Evolutionary conservation across 53 echinoderm and acorn worm species (phyloP).

Genomic region (Apostichopus leukothele): DNA sequence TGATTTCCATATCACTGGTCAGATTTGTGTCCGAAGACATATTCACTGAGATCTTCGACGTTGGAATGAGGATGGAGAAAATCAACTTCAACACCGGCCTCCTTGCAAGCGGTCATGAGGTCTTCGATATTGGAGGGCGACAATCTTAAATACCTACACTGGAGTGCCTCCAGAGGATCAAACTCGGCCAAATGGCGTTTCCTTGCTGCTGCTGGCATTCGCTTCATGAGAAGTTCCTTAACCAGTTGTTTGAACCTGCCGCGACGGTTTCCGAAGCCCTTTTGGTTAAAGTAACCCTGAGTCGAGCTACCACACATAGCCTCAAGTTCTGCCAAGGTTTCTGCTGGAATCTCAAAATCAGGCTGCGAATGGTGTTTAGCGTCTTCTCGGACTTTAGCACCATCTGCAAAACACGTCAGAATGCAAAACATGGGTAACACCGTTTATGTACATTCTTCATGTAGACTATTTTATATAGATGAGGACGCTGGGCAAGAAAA

Average conservation of each 20-base stretch:
- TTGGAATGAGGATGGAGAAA: slow-evolving; percentile 76
- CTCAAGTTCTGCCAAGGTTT: slow-evolving; percentile 23
- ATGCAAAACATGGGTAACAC: not conserved
- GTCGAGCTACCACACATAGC: slow-evolving; percentile 17
- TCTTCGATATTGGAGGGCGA: slow-evolving; percentile 63
- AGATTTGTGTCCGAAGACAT: slow-evolving; percentile 59
- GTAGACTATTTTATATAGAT: too few species aligned
- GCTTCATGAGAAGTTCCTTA: slow-evolving; percentile 31
- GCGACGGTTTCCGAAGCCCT: slow-evolving; percentile 1
- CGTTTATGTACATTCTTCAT: not conserved
- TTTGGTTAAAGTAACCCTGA: slow-evolving; percentile 12
- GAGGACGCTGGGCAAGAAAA: too few species aligned
- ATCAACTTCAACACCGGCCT: slow-evolving; percentile 72
- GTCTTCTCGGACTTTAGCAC: not conserved
- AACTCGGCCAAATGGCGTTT: slow-evolving; percentile 49
- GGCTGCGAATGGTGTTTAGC: not conserved
- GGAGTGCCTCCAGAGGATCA: slow-evolving; percentile 62
- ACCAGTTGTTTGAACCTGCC: slow-evolving; percentile 35
- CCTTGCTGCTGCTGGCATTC: slow-evolving; percentile 22
- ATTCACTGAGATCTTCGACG: slow-evolving; percentile 65
- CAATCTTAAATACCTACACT: slow-evolving; percentile 64
- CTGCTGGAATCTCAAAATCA: not conserved
- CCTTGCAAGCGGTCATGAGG: slow-evolving; percentile 64
- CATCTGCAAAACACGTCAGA: not conserved
- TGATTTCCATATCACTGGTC: too few species aligned